Conservation (phyloP, 2,797 vertebrate genomes). For the Centroberyx gerrardi region DNA sequence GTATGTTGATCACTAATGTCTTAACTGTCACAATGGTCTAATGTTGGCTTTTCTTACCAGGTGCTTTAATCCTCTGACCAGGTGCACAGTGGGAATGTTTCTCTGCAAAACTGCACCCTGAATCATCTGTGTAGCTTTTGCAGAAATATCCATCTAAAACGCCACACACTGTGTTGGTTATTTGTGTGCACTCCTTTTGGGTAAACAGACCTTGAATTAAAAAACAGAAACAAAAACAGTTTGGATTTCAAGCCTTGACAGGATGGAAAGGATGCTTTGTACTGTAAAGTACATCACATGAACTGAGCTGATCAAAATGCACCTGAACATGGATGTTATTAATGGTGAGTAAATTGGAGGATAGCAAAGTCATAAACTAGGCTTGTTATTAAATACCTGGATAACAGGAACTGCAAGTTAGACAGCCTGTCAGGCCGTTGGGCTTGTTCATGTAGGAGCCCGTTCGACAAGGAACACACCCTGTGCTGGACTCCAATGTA, state of each 20-base stretch:
- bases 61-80: conserved; percentile 53
- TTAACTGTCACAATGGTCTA: background rate
- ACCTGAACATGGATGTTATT: background rate
- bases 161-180: conserved; percentile 45
- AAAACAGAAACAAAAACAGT: background rate
- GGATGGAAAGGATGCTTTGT: too few species aligned
- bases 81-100: conserved; percentile 28
- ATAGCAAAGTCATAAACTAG: too few species aligned
- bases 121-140: accelerated
- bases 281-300: too few species aligned
- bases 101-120: conserved; percentile 37
- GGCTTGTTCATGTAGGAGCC: conserved; percentile 56
- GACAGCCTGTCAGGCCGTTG: conserved; percentile 21
- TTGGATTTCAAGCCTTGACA: too few species aligned
- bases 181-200: conserved; percentile 17
- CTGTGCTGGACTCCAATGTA: background rate
- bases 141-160: conserved; percentile 62
- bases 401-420: conserved; percentile 53
- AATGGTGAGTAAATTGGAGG: background rate
- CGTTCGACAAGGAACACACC: conserved; percentile 24
- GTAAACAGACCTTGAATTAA: conserved; percentile 50
- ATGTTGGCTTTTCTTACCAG: conserved; percentile 44
- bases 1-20: background rate
- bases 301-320: background rate
- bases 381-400: conserved; percentile 37